Percentiles rank a stretch among this genome's conserved stretches.
Evolutionary conservation across 2,797 vertebrate species (phyloP).

Genomic region (Macrochelys suwanniensis): DNA sequence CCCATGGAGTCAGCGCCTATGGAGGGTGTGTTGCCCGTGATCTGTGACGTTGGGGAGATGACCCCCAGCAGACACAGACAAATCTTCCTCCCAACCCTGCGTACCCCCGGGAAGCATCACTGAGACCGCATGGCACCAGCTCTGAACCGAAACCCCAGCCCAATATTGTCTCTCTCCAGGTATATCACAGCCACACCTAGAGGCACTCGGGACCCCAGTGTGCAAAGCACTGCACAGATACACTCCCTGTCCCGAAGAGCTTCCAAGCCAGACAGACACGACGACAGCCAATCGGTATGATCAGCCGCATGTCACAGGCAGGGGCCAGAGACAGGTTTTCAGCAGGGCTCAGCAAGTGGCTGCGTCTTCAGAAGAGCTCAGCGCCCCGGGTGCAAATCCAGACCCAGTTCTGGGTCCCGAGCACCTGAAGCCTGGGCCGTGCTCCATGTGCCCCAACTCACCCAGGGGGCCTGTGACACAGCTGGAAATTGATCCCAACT

Average conservation of each 20-base stretch:
- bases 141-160: not conserved
- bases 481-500: not conserved
- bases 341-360: not conserved
- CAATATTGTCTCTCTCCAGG: not conserved
- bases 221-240: not conserved
- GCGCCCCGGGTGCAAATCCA: not conserved
- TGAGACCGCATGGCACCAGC: not conserved
- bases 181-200: not conserved
- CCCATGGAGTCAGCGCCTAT: too few relatives aligned
- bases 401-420: too few relatives aligned
- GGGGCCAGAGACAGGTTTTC: not conserved
- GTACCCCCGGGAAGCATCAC: too few relatives aligned
- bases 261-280: too few relatives aligned
- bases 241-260: not conserved
- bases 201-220: not conserved
- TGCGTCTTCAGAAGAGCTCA: not conserved
- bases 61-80: too few relatives aligned
- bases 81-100: too few relatives aligned
- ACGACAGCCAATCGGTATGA: too few relatives aligned
- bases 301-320: not conserved
- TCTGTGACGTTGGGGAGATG: too few relatives aligned
- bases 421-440: not conserved
- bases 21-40: too few relatives aligned
- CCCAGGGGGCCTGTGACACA: not conserved
- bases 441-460: not conserved